Base-by-base conservation (phyloP, 2,888 invertebrate genomes). In the Dryomyza anilis region DNA sequence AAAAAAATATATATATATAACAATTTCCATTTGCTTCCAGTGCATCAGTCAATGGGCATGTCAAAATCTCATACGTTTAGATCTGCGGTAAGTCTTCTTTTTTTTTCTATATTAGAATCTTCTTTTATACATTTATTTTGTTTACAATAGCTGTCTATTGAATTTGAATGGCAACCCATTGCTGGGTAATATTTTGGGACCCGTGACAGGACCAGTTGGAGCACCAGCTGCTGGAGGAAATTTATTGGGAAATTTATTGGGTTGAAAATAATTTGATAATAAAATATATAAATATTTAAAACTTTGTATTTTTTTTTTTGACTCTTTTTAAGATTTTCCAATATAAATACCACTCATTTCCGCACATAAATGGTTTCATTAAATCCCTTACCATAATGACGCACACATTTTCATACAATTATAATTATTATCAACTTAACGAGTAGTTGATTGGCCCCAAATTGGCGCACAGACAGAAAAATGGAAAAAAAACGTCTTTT, bases 21-120 rank as follows among this genome's bases (percentile, higher is more conserved):
- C 14, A 7, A 2, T n/a, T 12, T 36, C 30, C 25, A 5, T 21
- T 29, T 43, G 14, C 4, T 60, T 53, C 1, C 60, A 76, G 76
- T 76, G 76, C 58, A 71, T 76, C 39, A 71, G 70, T 39, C 58
- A 78, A 52, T 78, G 77, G 76, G 74, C 74, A 60, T 76, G 76
- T 61, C 73, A 76, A 65, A 69, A 74, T 60, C 57, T 76, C 53
- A 73, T 76, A 63, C 74, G 76, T 5, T 62, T 76, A 65, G 76
- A 76, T 72, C 67, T 76, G 66, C 74, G 76, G 76, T 76, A 72
- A 73, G 76, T 69, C 8, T 6, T 6, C 39, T 39, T 7, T 12
- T n/a, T 48, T 19, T 16, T 7, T 46, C 14, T 2, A 16, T 27
- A 25, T 25, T 52, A n/a, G n/a, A n/a, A n/a, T n/a, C n/a, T n/a